Base-by-base conservation (phyloP, 2,113 vertebrate genomes). In the Zosterops lateralis region DNA sequence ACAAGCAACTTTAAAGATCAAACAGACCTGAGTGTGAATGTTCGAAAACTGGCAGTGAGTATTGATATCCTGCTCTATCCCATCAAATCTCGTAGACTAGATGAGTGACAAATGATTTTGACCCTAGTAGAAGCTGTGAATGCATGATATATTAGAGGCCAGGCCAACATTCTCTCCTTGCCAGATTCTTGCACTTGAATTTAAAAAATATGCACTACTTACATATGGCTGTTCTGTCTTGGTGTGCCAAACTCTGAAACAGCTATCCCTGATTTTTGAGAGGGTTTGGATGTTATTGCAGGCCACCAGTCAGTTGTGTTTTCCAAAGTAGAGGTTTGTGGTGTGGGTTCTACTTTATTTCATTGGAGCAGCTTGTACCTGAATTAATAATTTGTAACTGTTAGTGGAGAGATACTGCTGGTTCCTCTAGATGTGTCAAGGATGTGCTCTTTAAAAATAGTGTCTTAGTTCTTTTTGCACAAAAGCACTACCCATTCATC, bases 21-120 rank as follows among this genome's bases (percentile, higher is more conserved):
- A 6, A 97, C 97, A 94, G 98, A 99, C 84, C 98, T 99, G 67
- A 99, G 99, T 80, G 96, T 98, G 85, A 99, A 98, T 51, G 98
- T 99, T 84, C 98, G 98, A 44, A 98, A 97, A 74, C 95, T 99
- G 94, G 99, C 99, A 14, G 99, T 99, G 96, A 99, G 99, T 98
- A 87, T 61, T 26, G 8, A 12, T 45, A 4, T 61, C 32, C 62
- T 87, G 45, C 25, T 44, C 17, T 74, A 14, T 66, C 26, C 42
- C 64, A 36, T 74, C 34, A 82, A 66, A 57, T 38, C 48, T 70
- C n/a, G 6, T 16, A n/a, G 58, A 21, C 32, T 54, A 51, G 68
- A n/a, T 45, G 50, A 92, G 47, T 15, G 38, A 24, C 50, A 84
- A 25, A 38, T 62, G 51, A 45, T 31, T 68, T 61, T 72, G 28